Conservation (phyloP, 2,888 invertebrate genomes). For the Cephus pulcher region DNA sequence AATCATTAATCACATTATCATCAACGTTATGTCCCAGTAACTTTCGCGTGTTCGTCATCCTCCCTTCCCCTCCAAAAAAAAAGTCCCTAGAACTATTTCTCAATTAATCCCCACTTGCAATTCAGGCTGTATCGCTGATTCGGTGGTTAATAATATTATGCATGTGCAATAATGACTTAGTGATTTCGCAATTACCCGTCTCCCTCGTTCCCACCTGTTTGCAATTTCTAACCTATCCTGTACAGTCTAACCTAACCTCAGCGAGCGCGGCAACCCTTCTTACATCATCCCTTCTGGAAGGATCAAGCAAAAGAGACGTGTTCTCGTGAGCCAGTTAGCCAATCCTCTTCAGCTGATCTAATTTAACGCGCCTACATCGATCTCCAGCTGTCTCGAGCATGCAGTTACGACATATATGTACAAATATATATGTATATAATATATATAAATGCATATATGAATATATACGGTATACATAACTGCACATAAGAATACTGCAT, state of each 20-base stretch:
- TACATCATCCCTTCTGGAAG: not conserved
- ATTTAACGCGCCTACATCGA: conserved; percentile 62
- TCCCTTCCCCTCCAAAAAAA: not conserved
- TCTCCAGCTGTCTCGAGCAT: conserved; percentile 52
- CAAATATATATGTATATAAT: too few species aligned
- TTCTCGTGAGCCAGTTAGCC: conserved; percentile 41
- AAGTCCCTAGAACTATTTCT: not conserved
- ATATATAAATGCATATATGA: too few species aligned
- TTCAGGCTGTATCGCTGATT: not conserved
- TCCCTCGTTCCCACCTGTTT: not conserved
- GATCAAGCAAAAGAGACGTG: not conserved
- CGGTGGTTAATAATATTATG: not conserved
- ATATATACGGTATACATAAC: not conserved
- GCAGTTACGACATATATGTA: not conserved
- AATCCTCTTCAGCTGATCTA: conserved; percentile 62
- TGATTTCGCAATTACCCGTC: not conserved
- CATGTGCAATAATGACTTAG: not conserved
- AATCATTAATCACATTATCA: not conserved
- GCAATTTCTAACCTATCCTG: not conserved
- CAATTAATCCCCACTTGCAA: not conserved
- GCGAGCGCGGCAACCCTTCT: not conserved
- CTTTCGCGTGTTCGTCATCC: not conserved
- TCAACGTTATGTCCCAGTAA: not conserved
- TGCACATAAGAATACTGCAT: not conserved
- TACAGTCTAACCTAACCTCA: too few species aligned